Evolutionary conservation across 2,888 invertebrate species (phyloP), one percentile per base, ranked within the genome.

Genomic region (Chymomyza fuscimana): DNA sequence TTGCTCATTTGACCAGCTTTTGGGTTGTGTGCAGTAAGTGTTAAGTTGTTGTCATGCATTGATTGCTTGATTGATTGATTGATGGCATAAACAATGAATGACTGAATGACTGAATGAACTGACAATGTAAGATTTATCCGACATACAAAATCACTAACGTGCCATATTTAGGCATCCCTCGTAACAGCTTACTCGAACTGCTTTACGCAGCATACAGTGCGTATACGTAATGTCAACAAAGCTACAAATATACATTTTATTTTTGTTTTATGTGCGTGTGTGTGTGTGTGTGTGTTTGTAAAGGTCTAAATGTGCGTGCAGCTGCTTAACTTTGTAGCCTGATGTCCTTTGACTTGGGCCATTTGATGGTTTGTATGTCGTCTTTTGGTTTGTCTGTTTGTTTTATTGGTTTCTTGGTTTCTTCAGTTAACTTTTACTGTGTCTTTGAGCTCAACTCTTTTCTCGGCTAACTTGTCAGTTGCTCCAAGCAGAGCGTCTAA

Each of bases 151-250:
- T 46, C 40, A 46, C 6, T 7, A 46, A 12, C 12, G 12, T 46
- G 12, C 1, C 40, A 46, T 46, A 12, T 54, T 59, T 4, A 7
- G 9, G 67, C 72, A 78, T 66, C 78, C 78, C 78, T 78, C 62
- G 80, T 54, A 65, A 5, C 25, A 68, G 64, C 25, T 12, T 19
- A 29, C 9, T 58, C 58, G 19, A 1, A 5, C 22, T 54, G 16
- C 10, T 22, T 22, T 3, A 10, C 1, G 22, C 6, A 9, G 25
- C 58, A 25, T 69, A 74, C 74, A 70, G 66, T 77, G 78, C 78
- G 78, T 80, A 79, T 79, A 72, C 72, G 80, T 77, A 80, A 74
- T 80, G 72, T 67, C 67, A 63, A 74, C 71, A 5, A 54, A 15
- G 58, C 7, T 25, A 58, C 58, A 58, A 56, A 69, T 77, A 78